These are phyloP conservation scores for Entomobrya multifasciata DNA, from an alignment of 2,888 invertebrate genomes.

Conservation along the genomic window DNA sequence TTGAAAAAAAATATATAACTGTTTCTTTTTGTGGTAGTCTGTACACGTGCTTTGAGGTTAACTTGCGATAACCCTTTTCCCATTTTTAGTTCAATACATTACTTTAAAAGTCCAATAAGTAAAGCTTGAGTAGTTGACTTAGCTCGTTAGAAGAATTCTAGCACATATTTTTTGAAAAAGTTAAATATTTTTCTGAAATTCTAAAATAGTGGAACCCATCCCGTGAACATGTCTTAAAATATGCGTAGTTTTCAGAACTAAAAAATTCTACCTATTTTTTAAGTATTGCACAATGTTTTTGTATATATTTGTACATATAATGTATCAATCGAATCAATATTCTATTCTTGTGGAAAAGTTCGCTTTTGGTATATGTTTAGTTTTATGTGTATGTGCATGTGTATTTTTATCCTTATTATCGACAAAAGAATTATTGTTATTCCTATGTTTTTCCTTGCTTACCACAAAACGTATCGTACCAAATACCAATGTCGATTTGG, in stretches of 20 bases:
- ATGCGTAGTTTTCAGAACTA: too few species aligned
- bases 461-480: neutral
- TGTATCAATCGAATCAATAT: too few species aligned
- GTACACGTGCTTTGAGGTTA: conserved; percentile 7
- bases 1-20: too few species aligned
- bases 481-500: too few species aligned
- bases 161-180: too few species aligned
- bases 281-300: too few species aligned
- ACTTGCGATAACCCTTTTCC: conserved; percentile 36
- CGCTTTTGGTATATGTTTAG: too few species aligned
- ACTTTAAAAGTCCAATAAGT: conserved; percentile 12
- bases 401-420: neutral
- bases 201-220: conserved; percentile 23
- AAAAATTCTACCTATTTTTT: too few species aligned
- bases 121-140: neutral
- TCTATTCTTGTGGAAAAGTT: neutral
- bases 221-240: too few species aligned
- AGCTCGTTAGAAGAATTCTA: neutral
- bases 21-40: neutral
- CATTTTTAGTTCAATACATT: conserved; percentile 3
- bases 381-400: neutral
- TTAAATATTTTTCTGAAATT: too few species aligned
- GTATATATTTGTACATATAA: too few species aligned
- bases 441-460: neutral
- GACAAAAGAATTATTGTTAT: too few species aligned